Evolutionary conservation across 2,113 vertebrate species (phyloP), one percentile per base, ranked within the genome.

Genomic region (Heterotilapia buettikoferi): DNA sequence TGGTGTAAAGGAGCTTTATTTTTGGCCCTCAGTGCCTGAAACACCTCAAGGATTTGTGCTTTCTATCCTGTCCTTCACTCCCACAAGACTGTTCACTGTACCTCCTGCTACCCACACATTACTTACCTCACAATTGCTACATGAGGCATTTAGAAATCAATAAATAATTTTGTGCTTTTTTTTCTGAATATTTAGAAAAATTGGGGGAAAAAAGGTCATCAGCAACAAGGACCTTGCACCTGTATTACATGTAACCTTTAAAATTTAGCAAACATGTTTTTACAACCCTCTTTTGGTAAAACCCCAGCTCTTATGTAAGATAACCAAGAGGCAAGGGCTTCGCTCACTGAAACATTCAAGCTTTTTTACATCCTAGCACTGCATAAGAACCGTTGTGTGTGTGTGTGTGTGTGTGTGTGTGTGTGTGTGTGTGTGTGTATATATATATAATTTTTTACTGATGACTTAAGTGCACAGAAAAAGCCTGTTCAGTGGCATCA

Each of bases 101-200:
- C 38, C 59, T 81, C 54, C 66, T 45, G 63, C 73, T 57, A 71
- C 43, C 33, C 66, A n/a, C 63, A 38, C 78, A 89, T 88, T 85
- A 84, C 63, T 66, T 7, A 4, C 9, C 63, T 82, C 50, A 80
- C 57, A 91, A 83, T 80, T 87, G 76, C 57, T 13, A 52, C 16
- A 38, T 66, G 50, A 66, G 54, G 43, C 82, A 73, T 86, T 89
- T 81, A 68, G 9, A 52, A 82, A 91, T 91, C 85, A 73, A 91
- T 91, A 86, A 79, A 86, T 87, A 84, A 78, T 45, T 86, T 66
- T 29, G 9, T 33, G 11, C 47, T 71, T 87, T 90, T 47, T 26
- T 47, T 83, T 91, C 61, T 66, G 45, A 90, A 76, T 87, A 83
- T 88, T 90, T 89, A 59, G 40, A 52, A 87, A 81, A 59, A 91